A percentile compares a stretch with the other conserved stretches of the same genome.
phyloP scores from a whole-genome alignment of 2,888 invertebrate species.

The Dryobota labecula region DNA sequence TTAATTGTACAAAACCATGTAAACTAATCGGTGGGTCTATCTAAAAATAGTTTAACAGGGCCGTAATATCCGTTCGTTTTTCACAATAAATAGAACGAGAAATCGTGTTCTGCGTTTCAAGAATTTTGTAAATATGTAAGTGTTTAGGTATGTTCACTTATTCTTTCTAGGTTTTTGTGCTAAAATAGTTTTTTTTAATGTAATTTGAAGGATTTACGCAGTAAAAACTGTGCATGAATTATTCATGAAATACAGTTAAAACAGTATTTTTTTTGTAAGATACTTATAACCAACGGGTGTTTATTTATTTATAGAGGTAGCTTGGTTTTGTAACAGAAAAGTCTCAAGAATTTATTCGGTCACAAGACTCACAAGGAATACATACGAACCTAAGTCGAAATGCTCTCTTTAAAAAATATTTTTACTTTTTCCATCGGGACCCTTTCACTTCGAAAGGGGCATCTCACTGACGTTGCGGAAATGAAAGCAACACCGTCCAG shows the following conservation, averaged over 20 bases:
- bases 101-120: not conserved
- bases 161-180: not conserved
- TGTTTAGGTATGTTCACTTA: not conserved
- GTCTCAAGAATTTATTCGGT: not conserved
- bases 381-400: not conserved
- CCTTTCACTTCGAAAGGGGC: conserved; percentile 26
- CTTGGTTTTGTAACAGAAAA: not conserved
- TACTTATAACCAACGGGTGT: not conserved
- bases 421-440: conserved; percentile 25
- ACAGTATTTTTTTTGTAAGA: conserved; percentile 4
- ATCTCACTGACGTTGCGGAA: conserved; percentile 50
- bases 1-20: not conserved
- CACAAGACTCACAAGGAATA: not conserved
- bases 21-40: not conserved
- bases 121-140: not conserved
- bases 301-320: not conserved
- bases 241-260: not conserved
- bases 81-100: not conserved
- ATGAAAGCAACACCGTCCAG: conserved; percentile 52
- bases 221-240: not conserved
- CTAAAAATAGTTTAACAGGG: not conserved
- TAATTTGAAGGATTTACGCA: not conserved
- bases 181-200: not conserved
- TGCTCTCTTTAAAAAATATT: conserved; percentile 6
- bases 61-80: not conserved